phyloP scores from a whole-genome alignment of 1,140 invertebrate genomes.

The Neuroterus valhalla region DNA sequence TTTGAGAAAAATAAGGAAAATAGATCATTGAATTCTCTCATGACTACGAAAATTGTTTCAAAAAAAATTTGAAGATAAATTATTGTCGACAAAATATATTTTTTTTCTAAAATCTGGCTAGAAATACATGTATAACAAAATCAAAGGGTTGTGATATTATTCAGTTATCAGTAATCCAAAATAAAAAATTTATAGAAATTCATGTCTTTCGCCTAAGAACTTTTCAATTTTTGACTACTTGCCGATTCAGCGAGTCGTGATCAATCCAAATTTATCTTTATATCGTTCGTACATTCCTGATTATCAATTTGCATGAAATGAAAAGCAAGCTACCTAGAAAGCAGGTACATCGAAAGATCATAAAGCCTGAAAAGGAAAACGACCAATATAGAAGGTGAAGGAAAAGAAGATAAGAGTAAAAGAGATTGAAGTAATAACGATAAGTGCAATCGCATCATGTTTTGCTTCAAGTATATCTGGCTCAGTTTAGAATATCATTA shows the following conservation, averaged over 20 bases:
- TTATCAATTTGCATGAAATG: constrained; percentile 18
- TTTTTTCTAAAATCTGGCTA: no score
- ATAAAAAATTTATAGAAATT: no score
- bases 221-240: not conserved
- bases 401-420: constrained; percentile 3
- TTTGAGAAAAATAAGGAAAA: no score
- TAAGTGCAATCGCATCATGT: constrained; percentile 13
- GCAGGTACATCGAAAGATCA: not conserved
- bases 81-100: no score
- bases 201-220: not conserved
- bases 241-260: constrained; percentile 43
- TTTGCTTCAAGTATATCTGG: not conserved
- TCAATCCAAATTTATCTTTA: constrained; percentile 51
- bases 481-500: constrained; percentile 12
- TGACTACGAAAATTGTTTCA: no score
- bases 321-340: not conserved
- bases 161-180: no score
- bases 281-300: constrained; percentile 33
- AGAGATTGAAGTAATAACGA: constrained; percentile 24
- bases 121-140: no score
- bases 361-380: constrained; percentile 1
- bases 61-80: no score
- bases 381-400: not conserved
- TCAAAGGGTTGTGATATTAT: no score
- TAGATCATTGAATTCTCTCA: no score